These are phyloP conservation scores for Sebastes cheni DNA, from an alignment of 2,797 vertebrate species.

Conservation along the genomic window DNA sequence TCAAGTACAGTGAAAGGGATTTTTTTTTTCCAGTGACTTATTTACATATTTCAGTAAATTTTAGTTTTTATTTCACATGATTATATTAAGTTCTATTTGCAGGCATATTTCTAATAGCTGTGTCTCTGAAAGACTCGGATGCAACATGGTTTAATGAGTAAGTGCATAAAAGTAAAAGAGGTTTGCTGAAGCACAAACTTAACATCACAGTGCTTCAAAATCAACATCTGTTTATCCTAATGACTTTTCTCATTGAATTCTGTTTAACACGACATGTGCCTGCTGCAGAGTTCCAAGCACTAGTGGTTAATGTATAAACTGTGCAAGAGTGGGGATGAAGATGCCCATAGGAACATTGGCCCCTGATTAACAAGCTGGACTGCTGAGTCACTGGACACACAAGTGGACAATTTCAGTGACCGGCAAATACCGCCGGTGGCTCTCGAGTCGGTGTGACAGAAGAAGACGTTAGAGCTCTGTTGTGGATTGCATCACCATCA, in stretches of 20 bases:
- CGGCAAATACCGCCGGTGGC: background rate
- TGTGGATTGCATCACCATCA: background rate
- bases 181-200: background rate
- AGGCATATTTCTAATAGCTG: background rate
- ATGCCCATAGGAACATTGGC: conserved; percentile 75
- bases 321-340: conserved; percentile 23
- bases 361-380: conserved; percentile 61
- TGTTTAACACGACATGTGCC: background rate
- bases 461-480: background rate
- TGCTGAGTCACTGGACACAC: conserved; percentile 57
- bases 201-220: background rate
- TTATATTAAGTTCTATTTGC: background rate
- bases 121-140: background rate
- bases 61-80: background rate
- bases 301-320: conserved; percentile 80
- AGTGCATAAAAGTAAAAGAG: background rate
- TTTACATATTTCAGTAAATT: background rate
- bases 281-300: background rate
- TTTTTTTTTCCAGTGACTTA: background rate
- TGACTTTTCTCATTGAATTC: background rate
- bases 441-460: background rate
- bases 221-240: background rate
- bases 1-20: background rate
- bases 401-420: conserved; percentile 15
- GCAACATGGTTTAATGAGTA: background rate